Evolutionary conservation across 2,113 vertebrate genomes (phyloP), one percentile per base, ranked within the genome.

Genomic region (Benitochromis conjunctus): DNA sequence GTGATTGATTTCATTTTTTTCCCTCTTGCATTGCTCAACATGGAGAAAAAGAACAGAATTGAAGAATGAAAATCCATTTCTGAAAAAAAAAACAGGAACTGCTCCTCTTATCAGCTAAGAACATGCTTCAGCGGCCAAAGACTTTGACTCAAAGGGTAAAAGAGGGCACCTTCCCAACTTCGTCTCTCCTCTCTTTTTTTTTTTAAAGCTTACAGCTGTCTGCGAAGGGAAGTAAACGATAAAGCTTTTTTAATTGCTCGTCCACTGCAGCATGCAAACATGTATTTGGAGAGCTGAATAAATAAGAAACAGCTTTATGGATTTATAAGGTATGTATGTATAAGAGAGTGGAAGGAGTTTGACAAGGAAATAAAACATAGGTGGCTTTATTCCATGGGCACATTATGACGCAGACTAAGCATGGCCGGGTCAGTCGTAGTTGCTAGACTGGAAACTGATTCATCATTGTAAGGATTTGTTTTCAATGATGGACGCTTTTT

Each of bases 71-170:
- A 95, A 93, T 87, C 56, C 76, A 88, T 90, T 93, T 88, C 57
- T 89, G 43, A 9, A 29, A 16, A 51, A 57, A 3, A 51, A 90
- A 83, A 92, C 86, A 83, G 78, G 36, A 89, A 74, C 82, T 43
- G 34, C 88, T 60, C 19, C 12, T 85, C 91, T 94, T 95, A 95
- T 95, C 94, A 94, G 91, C 89, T 81, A 79, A 81, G 81, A 92
- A 93, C 95, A 95, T 87, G 89, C 89, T 92, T 91, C 51, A 26
- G 86, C 7, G 41, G 85, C 86, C 82, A 86, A 86, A 91, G 91
- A 90, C 87, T 91, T 92, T 91, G 86, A 91, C 89, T 94, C 84
- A 51, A 89, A 91, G 91, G 85, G 90, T 89, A 90, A 91, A 88
- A 84, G 56, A 77, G 86, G 53, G 62, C 81, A 84, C 79, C 51